Evolutionary conservation across 2,888 invertebrate species (phyloP), one percentile per base, ranked within the genome.

Genomic region (Nomada fucata): DNA sequence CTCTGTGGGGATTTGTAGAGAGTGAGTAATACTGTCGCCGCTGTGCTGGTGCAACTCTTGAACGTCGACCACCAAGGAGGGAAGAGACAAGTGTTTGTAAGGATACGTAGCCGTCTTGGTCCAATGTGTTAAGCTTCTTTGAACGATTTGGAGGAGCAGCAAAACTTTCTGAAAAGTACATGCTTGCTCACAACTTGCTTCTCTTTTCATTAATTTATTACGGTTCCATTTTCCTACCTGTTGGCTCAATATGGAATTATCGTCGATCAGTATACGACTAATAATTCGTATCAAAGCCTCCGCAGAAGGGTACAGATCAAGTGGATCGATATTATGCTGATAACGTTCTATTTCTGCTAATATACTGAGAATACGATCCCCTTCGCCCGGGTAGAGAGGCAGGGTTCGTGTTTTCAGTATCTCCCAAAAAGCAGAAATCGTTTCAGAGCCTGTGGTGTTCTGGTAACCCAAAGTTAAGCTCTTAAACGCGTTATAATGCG

Each of bases 171-270:
- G 89, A 15, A 90, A 91, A 84, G 20, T 20, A 1, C 20, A 13
- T 36, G 36, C 36, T 36, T 36, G 36, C 36, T 36, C 9, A 36
- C 36, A 50, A 47, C 15, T 20, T 47, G 2, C 1, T 26, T 15
- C 4, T 1, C 5, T 50, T 15, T 20, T 5, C 10, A 1, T 7
- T 1, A 13, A 10, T 23, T 53, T 57, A 42, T 57, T 20, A 11
- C 2, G n/a, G n/a, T 23, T 20, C 0, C 11, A 23, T 13, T 4
- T 11, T 47, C 47, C 42, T 92, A 97, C 97, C 95, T 96, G 95
- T 93, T 96, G 96, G 94, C 96, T 96, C 80, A 97, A 95, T 87
- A 97, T 95, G 15, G 97, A 96, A 89, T 96, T 95, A 50, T 95
- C 95, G 88, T 95, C 95, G 89, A 95, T 95, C 86, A 97, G 94